Conservation (phyloP, 2,797 vertebrate species). For the Nannoperca australis region DNA sequence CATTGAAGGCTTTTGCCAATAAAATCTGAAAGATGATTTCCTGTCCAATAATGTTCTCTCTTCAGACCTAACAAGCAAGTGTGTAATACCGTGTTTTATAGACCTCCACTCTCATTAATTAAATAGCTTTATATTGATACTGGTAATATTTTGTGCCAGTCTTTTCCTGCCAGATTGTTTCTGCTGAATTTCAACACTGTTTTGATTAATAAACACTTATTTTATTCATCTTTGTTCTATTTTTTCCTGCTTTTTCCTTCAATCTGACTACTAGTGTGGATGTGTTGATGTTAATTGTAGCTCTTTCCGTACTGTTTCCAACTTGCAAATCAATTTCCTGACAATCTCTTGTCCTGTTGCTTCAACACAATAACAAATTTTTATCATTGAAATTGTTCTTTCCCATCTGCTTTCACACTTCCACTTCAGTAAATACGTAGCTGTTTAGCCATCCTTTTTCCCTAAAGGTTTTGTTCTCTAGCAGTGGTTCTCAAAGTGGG, state of each 20-base stretch:
- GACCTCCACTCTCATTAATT: conserved; percentile 7
- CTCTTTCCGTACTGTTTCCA: background rate
- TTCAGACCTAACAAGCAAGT: background rate
- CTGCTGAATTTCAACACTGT: conserved; percentile 51
- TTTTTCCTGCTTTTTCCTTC: conserved; percentile 38
- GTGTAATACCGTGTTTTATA: conserved; percentile 9
- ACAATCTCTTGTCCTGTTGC: background rate
- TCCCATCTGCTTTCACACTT: background rate
- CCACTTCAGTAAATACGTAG: background rate
- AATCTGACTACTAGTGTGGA: background rate
- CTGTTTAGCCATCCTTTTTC: background rate
- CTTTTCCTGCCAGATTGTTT: conserved; percentile 34
- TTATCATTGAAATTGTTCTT: background rate
- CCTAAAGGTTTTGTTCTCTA: background rate
- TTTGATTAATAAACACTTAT: conserved; percentile 69
- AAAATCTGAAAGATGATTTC: conserved; percentile 15
- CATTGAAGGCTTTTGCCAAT: conserved; percentile 16
- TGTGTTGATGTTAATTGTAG: background rate
- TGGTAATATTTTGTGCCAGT: conserved; percentile 9
- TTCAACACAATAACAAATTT: background rate
- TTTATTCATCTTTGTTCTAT: conserved; percentile 34
- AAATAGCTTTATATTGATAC: conserved; percentile 10
- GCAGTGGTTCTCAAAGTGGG: background rate
- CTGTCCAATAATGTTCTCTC: conserved; percentile 9
- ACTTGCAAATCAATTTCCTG: background rate